Base-by-base conservation (phyloP, 2,888 invertebrate species). In the Pseudeuparius sepicola region DNA sequence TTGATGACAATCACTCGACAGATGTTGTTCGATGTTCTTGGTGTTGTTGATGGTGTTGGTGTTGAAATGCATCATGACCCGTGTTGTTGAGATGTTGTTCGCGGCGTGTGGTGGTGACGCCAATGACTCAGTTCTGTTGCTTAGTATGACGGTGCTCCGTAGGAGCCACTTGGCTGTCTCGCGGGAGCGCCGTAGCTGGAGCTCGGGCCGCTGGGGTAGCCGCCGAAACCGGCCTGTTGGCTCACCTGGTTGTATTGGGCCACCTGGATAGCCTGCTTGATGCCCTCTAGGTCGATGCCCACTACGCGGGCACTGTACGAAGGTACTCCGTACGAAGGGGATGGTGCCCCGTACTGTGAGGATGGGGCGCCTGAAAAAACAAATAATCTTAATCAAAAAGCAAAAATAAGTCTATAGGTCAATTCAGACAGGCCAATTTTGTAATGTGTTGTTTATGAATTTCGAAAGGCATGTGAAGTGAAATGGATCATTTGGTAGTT, bases 211-310 rank as follows among this genome's bases (percentile, higher is more conserved):
- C 66, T 64, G 31, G 65, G 64, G 49, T 67, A 67, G 20, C 66
- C 63, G n/a, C 60, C 54, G 47, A 48, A 47, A 14, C 50, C 50
- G 47, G 66, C 51, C 40, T 70, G 71, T 50, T 71, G 65, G 60
- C 67, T 66, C 44, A 69, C 61, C 65, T 85, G 84, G 49, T 79
- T 73, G 70, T 78, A 86, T 55, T 87, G 85, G 25, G 87, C 87
- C 44, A 87, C 86, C 61, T 87, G 86, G 64, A 87, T 81, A 50
- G 85, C 86, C 53, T 85, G 86, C 54, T 83, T 81, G 54, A 86
- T 81, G 44, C 82, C 85, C 53, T 86, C 87, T 44, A 87, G 76
- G 63, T 84, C 79, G 63, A 87, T 78, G 47, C 86, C 87, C 48
- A 85, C 83, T 36, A 87, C 85, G 50, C 79, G 73, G 46, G 71